Conservation (phyloP, 2,113 vertebrate genomes). For the Amblyornis subalaris region DNA sequence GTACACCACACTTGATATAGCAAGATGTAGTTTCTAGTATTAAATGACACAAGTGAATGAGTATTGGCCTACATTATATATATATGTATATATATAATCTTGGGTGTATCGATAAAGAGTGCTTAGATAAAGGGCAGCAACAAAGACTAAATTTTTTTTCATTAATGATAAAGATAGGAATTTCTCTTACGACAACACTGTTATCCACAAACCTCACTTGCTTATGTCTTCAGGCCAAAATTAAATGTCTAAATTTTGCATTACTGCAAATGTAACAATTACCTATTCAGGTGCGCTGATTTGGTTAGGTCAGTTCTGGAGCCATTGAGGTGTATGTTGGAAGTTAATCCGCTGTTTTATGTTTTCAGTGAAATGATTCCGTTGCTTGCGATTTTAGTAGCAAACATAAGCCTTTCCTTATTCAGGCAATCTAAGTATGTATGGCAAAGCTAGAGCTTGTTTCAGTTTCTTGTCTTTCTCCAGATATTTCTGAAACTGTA, state of each 20-base stretch:
- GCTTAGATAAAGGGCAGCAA: not conserved
- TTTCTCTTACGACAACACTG: not conserved
- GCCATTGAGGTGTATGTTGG: not conserved
- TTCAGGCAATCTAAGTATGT: not conserved
- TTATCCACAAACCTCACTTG: not conserved
- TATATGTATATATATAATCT: rapidly evolving
- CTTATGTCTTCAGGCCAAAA: not conserved
- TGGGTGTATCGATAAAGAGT: not conserved
- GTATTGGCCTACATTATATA: not conserved
- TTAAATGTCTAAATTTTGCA: not conserved
- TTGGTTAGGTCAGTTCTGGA: not conserved
- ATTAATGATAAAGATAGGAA: not conserved
- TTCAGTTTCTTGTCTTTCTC: not conserved
- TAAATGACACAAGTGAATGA: not conserved
- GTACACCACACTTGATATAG: not conserved
- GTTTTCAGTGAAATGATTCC: not conserved
- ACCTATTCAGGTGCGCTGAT: not conserved
- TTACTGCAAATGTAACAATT: not conserved
- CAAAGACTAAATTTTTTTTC: not conserved
- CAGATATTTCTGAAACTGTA: not conserved
- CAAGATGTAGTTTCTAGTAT: not conserved
- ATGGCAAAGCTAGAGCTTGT: not conserved
- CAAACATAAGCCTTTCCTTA: not conserved
- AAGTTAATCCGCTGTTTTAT: not conserved
- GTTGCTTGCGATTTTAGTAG: not conserved